These are phyloP conservation scores for Nicator chloris DNA, from an alignment of 2,113 vertebrate genomes.

Conservation along the genomic window DNA sequence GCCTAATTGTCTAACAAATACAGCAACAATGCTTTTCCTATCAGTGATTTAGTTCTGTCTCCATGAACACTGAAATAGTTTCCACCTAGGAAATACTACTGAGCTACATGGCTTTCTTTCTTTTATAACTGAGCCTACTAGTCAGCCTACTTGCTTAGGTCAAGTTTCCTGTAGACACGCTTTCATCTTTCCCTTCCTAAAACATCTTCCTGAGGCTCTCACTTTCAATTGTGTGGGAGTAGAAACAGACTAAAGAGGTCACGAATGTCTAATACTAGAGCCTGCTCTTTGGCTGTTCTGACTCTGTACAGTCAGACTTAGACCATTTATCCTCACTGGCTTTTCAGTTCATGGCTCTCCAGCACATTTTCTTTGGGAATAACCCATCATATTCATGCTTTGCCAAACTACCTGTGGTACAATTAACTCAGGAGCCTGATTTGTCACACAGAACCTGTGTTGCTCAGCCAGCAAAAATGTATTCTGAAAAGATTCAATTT, in stretches of 20 bases:
- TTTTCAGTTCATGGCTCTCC: background rate
- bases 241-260: background rate
- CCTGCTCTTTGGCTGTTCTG: background rate
- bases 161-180: background rate
- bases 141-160: background rate
- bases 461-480: background rate
- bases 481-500: background rate
- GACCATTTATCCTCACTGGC: background rate
- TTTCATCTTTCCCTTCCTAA: background rate
- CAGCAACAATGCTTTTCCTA: background rate
- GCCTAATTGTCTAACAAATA: background rate
- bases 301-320: background rate
- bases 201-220: background rate
- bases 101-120: background rate
- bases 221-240: background rate
- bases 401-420: background rate
- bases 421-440: background rate
- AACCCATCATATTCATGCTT: background rate
- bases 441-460: background rate
- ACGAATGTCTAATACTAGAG: background rate
- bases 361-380: background rate
- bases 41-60: background rate
- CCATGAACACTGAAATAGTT: background rate
- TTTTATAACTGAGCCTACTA: background rate
- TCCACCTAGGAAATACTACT: background rate